Base-by-base conservation (phyloP, 2,797 vertebrate species). In the Phrynocephalus vlangalii region DNA sequence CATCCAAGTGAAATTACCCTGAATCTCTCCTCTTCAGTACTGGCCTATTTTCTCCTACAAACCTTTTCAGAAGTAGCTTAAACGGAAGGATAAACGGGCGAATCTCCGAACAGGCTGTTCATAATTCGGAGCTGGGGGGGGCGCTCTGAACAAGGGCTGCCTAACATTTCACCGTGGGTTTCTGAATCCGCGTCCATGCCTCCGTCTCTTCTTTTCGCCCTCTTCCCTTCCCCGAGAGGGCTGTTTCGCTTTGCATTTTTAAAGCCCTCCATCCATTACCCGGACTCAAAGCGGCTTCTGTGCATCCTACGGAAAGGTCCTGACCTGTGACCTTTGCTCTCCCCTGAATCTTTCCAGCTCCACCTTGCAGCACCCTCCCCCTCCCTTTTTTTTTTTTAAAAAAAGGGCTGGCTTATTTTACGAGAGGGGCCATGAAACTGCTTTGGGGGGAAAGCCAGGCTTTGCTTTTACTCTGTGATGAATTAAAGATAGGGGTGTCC, bases 251-350 rank as follows among this genome's bases (percentile, higher is more conserved):
- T 78, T 70, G 52, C 20, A 18, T 63, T 63, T 76, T 67, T 5
- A 18, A 48, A 48, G 38, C 30, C 67, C 52, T 33, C 28, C 87
- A 56, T 82, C 66, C 85, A 52, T 83, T 78, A 83, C 70, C 38
- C 70, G 68, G 93, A 94, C 91, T 94, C 92, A 94, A 89, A 92
- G 93, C 91, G 85, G 91, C 92, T 94, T 90, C 95, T 96, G 94
- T 95, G 94, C 93, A 91, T 93, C 92, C 93, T 87, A 82, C 86
- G 22, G 75, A 91, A 93, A 95, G 95, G 94, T 95, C 90, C 88
- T 94, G 96, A 96, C 96, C 96, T 92, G 60, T 96, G 91, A 96
- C 94, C 96, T 92, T 81, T 95, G 92, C 93, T 92, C 91, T 87
- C 85, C 52, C 90, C 52, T n/a, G 24, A 56, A 94, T 91, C 94